Base-by-base conservation (phyloP, 2,113 vertebrate genomes). In the Athene cunicularia region DNA sequence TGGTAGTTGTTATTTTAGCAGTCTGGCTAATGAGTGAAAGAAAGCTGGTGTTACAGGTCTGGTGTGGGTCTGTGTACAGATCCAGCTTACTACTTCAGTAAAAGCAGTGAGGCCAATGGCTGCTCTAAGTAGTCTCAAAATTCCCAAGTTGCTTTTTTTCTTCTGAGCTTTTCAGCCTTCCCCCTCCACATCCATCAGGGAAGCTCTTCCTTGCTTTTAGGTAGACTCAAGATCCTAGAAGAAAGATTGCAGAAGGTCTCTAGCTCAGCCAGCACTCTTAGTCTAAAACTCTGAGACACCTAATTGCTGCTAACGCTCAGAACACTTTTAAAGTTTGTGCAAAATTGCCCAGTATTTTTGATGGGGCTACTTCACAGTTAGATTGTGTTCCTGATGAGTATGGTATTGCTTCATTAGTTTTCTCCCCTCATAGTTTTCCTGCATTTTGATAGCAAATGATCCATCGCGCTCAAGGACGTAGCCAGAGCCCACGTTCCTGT, bases 341-440 rank as follows among this genome's bases (percentile, higher is more conserved):
- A 41, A 59, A 95, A 90, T 80, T 75, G 93, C 37, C 53, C 37
- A 7, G 16, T 18, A 6, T 70, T 94, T 95, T 94, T 95, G 93
- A 81, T 68, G 74, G 39, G 68, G 72, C 27, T 52, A 13, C 67
- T 95, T 95, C 86, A 16, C 28, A 41, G 83, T 30, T 73, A 81
- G 74, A 83, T 95, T 77, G 71, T 73, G 50, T 18, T 80, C 76
- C 85, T 90, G 79, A 95, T 90, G 62, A 94, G 92, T 43, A 33
- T 88, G 60, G 49, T 80, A 45, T 71, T 76, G 87, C 91, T 96
- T 95, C 95, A 88, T 96, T 96, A 91, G 24, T 95, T 88, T 97
- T 79, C 60, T 75, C 75, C 59, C 26, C 55, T 97, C 85, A 7
- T 71, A 71, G 22, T 84, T 95, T 96, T 53, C 50, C 60, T 91